Conservation (phyloP, 1,140 invertebrate genomes). For the Lamellibrachia luymesi region DNA sequence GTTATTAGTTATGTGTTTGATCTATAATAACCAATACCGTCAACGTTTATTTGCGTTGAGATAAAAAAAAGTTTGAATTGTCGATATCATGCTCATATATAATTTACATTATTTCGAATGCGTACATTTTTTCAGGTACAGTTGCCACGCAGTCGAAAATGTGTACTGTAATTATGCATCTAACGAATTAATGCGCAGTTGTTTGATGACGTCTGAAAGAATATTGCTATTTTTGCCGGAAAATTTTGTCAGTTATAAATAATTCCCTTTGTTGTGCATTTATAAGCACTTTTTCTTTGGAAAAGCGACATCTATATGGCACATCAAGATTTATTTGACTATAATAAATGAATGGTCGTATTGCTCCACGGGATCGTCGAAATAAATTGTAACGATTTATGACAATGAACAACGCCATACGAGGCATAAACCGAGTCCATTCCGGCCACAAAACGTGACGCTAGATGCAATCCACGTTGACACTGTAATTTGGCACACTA, state of each 20-base stretch:
- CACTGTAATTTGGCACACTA: neutral
- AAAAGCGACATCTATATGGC: neutral
- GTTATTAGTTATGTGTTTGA: neutral
- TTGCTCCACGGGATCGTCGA: neutral
- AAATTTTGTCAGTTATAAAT: neutral
- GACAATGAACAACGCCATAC: neutral
- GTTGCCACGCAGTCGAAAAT: too few species aligned
- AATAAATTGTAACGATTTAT: neutral
- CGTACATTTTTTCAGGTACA: too few species aligned
- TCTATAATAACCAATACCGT: neutral
- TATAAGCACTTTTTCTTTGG: neutral
- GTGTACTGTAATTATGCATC: too few species aligned
- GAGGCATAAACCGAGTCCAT: neutral
- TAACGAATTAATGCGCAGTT: neutral
- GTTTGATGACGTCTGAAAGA: neutral
- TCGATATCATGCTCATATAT: neutral
- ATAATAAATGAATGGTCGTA: neutral
- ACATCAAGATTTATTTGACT: neutral
- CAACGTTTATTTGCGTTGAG: too few species aligned
- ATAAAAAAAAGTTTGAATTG: neutral
- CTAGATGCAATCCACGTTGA: neutral
- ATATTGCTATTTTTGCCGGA: neutral
- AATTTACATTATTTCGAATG: too few species aligned
- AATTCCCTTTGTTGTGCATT: neutral
- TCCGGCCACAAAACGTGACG: neutral